A percentile compares a stretch with the other conserved stretches of the same genome.
Evolutionary conservation across 2,113 vertebrate species (phyloP).

Genomic region (Lampris megalopsis): DNA sequence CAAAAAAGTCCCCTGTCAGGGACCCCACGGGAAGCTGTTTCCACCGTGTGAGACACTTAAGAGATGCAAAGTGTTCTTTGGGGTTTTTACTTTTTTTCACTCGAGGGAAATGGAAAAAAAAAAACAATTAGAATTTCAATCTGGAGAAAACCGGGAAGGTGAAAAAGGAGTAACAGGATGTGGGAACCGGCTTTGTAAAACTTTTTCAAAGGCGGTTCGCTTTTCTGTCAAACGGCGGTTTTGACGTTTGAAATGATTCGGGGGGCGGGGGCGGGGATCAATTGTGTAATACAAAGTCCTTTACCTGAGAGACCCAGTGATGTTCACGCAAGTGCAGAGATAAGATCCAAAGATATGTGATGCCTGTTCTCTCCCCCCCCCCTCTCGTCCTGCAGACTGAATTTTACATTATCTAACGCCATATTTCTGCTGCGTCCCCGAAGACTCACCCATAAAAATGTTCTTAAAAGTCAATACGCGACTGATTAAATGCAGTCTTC

Average conservation of each 20-base stretch:
- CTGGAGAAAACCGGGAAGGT: conserved; percentile 13
- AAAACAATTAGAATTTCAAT: conserved; percentile 56
- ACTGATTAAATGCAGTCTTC: conserved; percentile 48
- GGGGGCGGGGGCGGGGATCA: conserved; percentile 40
- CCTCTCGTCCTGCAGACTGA: not conserved
- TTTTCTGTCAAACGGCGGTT: conserved; percentile 45
- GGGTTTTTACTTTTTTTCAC: conserved; percentile 6
- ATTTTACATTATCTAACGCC: conserved; percentile 33
- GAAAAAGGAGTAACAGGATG: conserved; percentile 22
- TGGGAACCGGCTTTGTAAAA: conserved; percentile 28
- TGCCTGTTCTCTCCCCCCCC: conserved; percentile 29
- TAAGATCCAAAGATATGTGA: conserved; percentile 47
- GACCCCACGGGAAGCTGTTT: conserved; percentile 55
- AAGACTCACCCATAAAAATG: conserved; percentile 37
- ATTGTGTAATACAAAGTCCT: conserved; percentile 48
- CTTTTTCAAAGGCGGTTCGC: conserved; percentile 30
- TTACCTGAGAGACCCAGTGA: conserved; percentile 43
- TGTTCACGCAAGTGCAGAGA: conserved; percentile 44
- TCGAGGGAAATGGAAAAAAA: conserved; percentile 56
- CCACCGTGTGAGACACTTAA: conserved; percentile 39
- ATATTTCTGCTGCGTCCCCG: conserved; percentile 37
- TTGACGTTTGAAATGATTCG: conserved; percentile 38
- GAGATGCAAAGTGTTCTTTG: conserved; percentile 40
- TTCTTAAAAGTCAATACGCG: conserved; percentile 46
- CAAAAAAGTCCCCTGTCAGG: conserved; percentile 57